A percentile compares a stretch with the other conserved stretches of the same genome.
These are phyloP conservation scores for Chrysopa pallens DNA, from an alignment of 1,140 invertebrate species.

Conservation along the genomic window DNA sequence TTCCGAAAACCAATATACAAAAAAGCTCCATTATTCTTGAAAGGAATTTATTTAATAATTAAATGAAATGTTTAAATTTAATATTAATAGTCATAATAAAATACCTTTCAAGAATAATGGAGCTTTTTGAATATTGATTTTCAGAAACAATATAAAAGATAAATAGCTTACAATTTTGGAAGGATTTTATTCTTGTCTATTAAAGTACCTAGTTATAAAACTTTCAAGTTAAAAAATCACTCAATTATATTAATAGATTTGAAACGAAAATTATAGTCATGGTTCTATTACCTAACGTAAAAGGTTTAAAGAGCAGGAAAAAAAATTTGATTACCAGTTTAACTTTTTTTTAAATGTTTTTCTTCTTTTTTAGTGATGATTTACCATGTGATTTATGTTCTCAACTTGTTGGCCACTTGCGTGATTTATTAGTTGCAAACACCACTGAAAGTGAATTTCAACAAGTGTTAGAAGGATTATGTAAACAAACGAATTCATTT, in stretches of 20 bases:
- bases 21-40: no score
- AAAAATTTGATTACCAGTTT: background rate
- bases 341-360: background rate
- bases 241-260: background rate
- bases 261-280: background rate
- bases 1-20: no score
- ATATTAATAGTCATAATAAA: no score
- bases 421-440: slow-evolving; percentile 64
- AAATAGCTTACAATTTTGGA: no score
- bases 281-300: slow-evolving; percentile 1
- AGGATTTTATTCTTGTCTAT: no score
- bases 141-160: no score
- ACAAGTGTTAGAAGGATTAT: slow-evolving; percentile 54
- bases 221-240: background rate
- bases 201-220: no score
- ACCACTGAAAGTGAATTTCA: slow-evolving; percentile 70
- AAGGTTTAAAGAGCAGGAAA: slow-evolving; percentile 2
- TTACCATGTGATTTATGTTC: slow-evolving; percentile 71
- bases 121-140: no score
- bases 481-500: slow-evolving; percentile 57
- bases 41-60: no score
- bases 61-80: no score
- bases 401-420: slow-evolving; percentile 58
- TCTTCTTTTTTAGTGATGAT: slow-evolving; percentile 31
- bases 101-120: no score